Conservation (phyloP, 2,888 invertebrate genomes). For the Pterobdella sp. region DNA sequence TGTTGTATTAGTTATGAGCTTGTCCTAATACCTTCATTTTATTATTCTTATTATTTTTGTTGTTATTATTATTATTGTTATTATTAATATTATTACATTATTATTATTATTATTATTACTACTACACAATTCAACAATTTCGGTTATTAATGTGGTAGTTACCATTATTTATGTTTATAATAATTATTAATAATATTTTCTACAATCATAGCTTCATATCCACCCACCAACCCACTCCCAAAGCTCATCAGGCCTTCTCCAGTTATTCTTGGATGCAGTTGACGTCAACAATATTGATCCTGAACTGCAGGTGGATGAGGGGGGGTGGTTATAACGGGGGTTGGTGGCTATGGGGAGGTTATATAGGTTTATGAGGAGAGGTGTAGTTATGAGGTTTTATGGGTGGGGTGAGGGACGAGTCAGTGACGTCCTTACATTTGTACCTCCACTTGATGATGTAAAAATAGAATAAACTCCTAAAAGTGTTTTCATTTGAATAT, state of each 20-base stretch:
- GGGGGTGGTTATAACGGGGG: not conserved
- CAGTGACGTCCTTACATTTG: not conserved
- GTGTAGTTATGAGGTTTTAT: not conserved
- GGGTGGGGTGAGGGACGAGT: not conserved
- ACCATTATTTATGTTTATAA: too few species aligned
- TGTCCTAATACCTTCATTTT: not conserved
- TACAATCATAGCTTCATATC: not conserved
- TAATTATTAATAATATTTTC: not conserved
- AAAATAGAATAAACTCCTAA: too few species aligned
- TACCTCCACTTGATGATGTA: too few species aligned
- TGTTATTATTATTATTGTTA: not conserved
- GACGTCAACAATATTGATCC: slow-evolving; percentile 25
- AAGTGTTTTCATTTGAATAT: too few species aligned
- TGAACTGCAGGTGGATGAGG: slow-evolving; percentile 26
- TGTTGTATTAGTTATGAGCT: not conserved
- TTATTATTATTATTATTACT: not conserved
- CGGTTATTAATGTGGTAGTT: too few species aligned
- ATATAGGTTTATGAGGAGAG: not conserved
- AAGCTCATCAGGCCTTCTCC: not conserved
- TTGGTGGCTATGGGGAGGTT: not conserved
- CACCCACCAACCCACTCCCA: not conserved
- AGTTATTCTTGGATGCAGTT: slow-evolving; percentile 27
- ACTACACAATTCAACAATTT: not conserved
- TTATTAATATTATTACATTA: not conserved
- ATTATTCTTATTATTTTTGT: not conserved